Base-by-base conservation (phyloP, 2,888 invertebrate species). In the Junonia oenone region DNA sequence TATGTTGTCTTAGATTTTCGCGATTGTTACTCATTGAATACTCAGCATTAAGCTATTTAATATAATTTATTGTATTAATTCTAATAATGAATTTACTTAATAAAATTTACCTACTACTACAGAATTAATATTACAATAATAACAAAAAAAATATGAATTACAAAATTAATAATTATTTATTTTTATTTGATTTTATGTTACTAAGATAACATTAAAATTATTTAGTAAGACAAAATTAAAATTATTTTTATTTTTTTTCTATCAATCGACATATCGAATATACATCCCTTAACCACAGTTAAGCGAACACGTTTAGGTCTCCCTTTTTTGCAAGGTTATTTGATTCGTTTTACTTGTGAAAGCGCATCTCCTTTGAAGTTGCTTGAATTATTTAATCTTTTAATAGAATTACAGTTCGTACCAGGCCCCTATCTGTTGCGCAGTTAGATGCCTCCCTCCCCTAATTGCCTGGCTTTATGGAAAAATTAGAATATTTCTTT, bases 331-430 rank as follows among this genome's bases (percentile, higher is more conserved):
- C 75, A 63, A 73, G 63, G 78, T 73, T 83, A 80, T 87, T 84
- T 84, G 81, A 79, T 80, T 81, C 83, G 76, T 83, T 86, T 86
- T 83, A 75, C 83, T 81, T 76, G 68, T 78, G 77, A 80, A 86
- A 83, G 84, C 81, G 81, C 84, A 86, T 87, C 83, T 82, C 80
- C 84, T 89, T 89, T 89, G 87, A 89, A 86, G 80, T 84, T 73
- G 71, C 71, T 73, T 81, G 83, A 83, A 87, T 86, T 88, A 88
- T 88, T 87, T 86, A 89, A 88, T 86, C 82, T 79, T 86, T 83
- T 88, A 87, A 89, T 86, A 84, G 83, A 88, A 89, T 87, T 83
- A 88, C 81, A 73, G 73, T 73, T 69, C 71, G 69, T 69, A 75
- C 73, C 72, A 67, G 68, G 63, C 71, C 75, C 81, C 81, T 81